Base-by-base conservation (phyloP, 1,140 invertebrate species). In the Trichonephila clavata region DNA sequence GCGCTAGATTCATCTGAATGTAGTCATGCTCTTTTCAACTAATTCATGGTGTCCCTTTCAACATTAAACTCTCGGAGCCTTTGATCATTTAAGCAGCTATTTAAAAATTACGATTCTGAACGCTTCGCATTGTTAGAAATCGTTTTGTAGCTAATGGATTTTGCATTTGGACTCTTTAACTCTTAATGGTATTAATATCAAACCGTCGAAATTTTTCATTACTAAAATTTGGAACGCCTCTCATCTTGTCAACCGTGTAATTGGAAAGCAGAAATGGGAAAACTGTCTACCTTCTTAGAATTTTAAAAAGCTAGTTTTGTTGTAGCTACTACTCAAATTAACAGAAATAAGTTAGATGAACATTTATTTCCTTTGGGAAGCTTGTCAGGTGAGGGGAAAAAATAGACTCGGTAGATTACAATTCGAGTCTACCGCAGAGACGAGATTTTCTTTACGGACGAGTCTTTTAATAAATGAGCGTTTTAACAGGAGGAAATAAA, bases 81-180 rank as follows among this genome's bases (percentile, higher is more conserved):
- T 92, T 92, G 91, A 92, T 92, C 91, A 92, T 92, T 92, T 86
- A 92, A 77, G 91, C 83, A 92, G 91, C 91, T 92, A 92, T 92
- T 92, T 92, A 92, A 92, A 92, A 92, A 92, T 92, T 92, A 86
- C 83, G 63, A 71, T 86, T 60, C 50, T 71, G 61, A 86, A 61
- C 83, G 81, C 83, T 92, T 68, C 91, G 91, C 39, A 92, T 92
- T 92, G 91, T 92, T 92, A 92, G 65, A 43, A 71, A 86, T 86
- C 83, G 65, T 92, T 92, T 92, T 92, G 83, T 92, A 86, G 65
- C 91, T 92, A 92, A 92, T 92, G 91, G 91, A 92, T 92, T 92
- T 92, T 92, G 63, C 91, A 92, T 92, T 92, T 92, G 63, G 81
- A 21, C 81, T 92, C 91, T 92, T 92, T 92, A 92, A 84, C 90